Evolutionary conservation across 2,888 invertebrate species (phyloP).

Genomic region (Diarsia brunnea): DNA sequence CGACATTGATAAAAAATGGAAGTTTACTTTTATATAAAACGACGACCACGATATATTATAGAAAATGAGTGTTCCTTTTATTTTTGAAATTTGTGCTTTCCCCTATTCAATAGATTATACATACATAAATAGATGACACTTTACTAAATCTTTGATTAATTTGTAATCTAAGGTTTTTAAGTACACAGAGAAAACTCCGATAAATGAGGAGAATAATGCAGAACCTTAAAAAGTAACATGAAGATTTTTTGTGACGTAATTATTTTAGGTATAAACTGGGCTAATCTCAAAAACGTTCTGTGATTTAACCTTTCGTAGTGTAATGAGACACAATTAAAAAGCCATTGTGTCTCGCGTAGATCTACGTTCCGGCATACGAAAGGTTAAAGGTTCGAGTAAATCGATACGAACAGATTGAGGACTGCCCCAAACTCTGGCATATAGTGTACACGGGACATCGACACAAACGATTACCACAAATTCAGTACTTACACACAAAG

Average conservation of each 20-base stretch:
- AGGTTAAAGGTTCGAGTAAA: too few species aligned
- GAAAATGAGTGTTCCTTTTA: slow-evolving; percentile 78
- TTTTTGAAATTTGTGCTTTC: slow-evolving; percentile 84
- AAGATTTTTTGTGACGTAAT: neutral
- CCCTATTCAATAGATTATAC: slow-evolving; percentile 68
- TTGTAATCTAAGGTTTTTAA: slow-evolving; percentile 11
- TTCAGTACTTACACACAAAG: too few species aligned
- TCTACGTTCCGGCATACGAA: too few species aligned
- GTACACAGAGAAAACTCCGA: neutral
- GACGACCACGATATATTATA: slow-evolving; percentile 78
- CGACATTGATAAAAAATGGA: slow-evolving; percentile 80
- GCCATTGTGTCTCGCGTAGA: too few species aligned
- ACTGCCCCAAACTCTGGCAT: too few species aligned
- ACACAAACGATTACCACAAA: too few species aligned
- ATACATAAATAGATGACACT: slow-evolving; percentile 57
- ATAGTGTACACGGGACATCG: too few species aligned
- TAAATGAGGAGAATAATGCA: neutral
- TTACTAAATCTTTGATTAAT: slow-evolving; percentile 49
- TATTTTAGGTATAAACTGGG: too few species aligned
- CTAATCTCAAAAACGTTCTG: too few species aligned
- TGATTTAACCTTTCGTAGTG: too few species aligned
- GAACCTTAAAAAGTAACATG: neutral
- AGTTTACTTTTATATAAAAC: slow-evolving; percentile 75
- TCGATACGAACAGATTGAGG: too few species aligned
- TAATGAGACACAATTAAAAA: too few species aligned